A percentile compares a stretch with the other conserved stretches of the same genome.
Evolutionary conservation across 2,888 invertebrate species (phyloP).

Genomic region (Tiliacea aurago): DNA sequence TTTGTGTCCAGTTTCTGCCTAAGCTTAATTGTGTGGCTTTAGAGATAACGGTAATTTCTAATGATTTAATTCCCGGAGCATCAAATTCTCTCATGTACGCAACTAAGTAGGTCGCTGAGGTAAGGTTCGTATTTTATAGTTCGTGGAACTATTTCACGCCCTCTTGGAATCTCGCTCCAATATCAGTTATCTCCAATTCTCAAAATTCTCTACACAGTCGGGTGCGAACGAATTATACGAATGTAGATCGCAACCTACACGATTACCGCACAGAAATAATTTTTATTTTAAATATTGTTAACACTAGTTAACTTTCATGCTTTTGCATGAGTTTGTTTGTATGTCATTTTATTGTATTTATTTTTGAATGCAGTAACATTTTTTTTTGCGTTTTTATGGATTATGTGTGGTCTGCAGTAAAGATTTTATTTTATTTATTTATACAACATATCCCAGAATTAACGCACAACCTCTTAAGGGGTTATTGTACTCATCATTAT

Average conservation of each 20-base stretch:
- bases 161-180: slow-evolving; percentile 68
- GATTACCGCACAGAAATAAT: slow-evolving; percentile 44
- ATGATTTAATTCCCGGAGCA: slow-evolving; percentile 28
- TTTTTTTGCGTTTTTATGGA: too few species aligned
- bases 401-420: too few species aligned
- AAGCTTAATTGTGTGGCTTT: slow-evolving; percentile 10
- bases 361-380: too few species aligned
- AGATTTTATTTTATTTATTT: too few species aligned
- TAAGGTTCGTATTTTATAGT: slow-evolving; percentile 68
- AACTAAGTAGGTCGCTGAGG: slow-evolving; percentile 57
- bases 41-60: slow-evolving; percentile 27
- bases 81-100: slow-evolving; percentile 38
- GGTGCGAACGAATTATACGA: slow-evolving; percentile 69
- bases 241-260: slow-evolving; percentile 64
- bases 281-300: neutral
- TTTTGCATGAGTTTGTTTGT: neutral
- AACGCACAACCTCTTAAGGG: too few species aligned
- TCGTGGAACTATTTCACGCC: slow-evolving; percentile 74
- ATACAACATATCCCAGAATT: too few species aligned
- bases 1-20: slow-evolving; percentile 5
- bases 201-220: slow-evolving; percentile 66
- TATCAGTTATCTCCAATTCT: slow-evolving; percentile 70
- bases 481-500: too few species aligned
- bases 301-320: neutral
- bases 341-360: too few species aligned